These are phyloP conservation scores for Bradypodion ventrale DNA, from an alignment of 2,797 vertebrate species.

Conservation along the genomic window DNA sequence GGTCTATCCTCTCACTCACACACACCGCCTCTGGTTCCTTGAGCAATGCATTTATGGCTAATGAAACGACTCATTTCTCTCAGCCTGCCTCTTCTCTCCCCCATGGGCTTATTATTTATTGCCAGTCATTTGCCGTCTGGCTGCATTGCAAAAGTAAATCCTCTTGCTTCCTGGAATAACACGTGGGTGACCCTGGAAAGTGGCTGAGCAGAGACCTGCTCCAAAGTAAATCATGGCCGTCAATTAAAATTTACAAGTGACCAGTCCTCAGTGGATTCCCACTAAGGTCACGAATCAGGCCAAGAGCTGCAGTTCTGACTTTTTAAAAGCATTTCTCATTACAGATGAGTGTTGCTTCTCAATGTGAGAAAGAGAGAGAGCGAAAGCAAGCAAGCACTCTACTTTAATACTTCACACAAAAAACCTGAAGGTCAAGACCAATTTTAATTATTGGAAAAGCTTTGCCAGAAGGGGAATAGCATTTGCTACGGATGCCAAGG, in stretches of 20 bases:
- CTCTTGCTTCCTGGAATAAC: not conserved
- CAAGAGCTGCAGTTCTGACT: no score
- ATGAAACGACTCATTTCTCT: slow-evolving; percentile 11
- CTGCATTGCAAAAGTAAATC: not conserved
- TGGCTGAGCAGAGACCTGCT: not conserved
- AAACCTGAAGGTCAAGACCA: not conserved
- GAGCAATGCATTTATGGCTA: not conserved
- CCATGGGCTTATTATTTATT: slow-evolving; percentile 16
- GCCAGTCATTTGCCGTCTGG: not conserved
- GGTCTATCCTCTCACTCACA: not conserved
- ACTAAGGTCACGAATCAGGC: slow-evolving; percentile 14
- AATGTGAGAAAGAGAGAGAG: no score
- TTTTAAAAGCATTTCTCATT: not conserved
- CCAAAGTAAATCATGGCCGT: not conserved
- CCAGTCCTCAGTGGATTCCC: slow-evolving; percentile 15
- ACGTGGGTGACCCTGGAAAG: not conserved
- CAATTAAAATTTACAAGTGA: slow-evolving; percentile 15
- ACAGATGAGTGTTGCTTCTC: not conserved
- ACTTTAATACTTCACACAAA: no score
- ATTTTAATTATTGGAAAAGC: not conserved
- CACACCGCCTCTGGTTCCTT: not conserved
- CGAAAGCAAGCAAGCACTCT: not conserved
- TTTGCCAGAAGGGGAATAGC: not conserved
- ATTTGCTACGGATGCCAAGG: not conserved
- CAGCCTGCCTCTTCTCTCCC: not conserved